A percentile compares a stretch with the other conserved stretches of the same genome.
Conservation (phyloP, 2,113 vertebrate species). For the Oncorhynchus mykiss region DNA sequence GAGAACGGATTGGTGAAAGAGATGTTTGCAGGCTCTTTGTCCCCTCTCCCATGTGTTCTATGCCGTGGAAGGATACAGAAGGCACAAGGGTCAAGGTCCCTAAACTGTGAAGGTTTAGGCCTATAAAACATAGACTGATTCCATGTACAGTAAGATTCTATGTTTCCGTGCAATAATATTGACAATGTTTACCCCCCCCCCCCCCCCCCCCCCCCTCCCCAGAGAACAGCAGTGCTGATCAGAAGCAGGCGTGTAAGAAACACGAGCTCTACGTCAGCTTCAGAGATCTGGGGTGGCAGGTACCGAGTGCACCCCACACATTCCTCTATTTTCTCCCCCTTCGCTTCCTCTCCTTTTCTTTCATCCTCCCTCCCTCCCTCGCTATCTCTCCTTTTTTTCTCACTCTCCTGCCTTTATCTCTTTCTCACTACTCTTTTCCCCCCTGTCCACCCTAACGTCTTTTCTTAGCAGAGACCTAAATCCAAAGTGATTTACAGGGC, state of each 20-base stretch:
- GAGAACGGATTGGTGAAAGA: not conserved
- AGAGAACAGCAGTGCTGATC: slow-evolving; percentile 93
- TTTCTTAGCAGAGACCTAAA: too few species aligned
- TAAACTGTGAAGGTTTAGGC: not conserved
- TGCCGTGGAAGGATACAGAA: not conserved
- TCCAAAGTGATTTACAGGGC: too few species aligned
- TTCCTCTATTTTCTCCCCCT: rapidly evolving
- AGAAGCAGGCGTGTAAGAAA: slow-evolving; percentile 94
- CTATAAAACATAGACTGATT: too few species aligned
- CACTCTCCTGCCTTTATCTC: too few species aligned
- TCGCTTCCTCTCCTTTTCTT: not conserved
- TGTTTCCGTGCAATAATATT: too few species aligned
- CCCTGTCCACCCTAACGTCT: not conserved
- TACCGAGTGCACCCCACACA: slow-evolving; percentile 55
- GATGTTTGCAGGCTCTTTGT: not conserved
- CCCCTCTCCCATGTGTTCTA: slow-evolving; percentile 40
- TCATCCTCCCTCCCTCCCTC: slow-evolving; percentile 5
- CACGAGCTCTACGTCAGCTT: slow-evolving; percentile 97
- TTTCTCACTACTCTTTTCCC: not conserved
- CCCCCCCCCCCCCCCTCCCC: slow-evolving; percentile 4
- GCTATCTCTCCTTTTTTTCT: not conserved
- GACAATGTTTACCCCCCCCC: too few species aligned
- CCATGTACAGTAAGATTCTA: too few species aligned
- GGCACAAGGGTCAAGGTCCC: not conserved
- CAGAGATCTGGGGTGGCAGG: slow-evolving; percentile 97